A percentile compares a stretch with the other conserved stretches of the same genome.
phyloP scores from a whole-genome alignment of 2,888 invertebrate genomes.

The Orthosia gothica region DNA sequence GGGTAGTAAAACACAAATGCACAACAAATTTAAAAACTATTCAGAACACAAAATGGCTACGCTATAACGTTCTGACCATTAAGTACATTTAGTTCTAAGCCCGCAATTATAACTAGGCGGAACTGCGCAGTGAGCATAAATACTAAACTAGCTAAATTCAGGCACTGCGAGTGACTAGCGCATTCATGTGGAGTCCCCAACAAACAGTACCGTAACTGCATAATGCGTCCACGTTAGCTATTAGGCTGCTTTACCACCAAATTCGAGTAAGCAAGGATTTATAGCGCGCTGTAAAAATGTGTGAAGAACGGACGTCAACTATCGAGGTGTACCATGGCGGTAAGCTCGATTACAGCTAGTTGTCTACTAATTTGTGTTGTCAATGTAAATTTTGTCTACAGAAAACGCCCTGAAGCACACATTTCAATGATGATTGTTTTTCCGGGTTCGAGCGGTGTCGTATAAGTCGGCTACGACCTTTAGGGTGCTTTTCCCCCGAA shows the following conservation, averaged over 20 bases:
- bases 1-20: not conserved
- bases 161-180: slow-evolving; percentile 46
- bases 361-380: no score
- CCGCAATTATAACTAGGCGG: slow-evolving; percentile 47
- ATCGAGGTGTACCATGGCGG: no score
- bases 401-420: no score
- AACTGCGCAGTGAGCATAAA: slow-evolving; percentile 50
- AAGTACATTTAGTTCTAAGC: slow-evolving; percentile 46
- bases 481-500: not conserved
- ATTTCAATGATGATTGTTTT: no score
- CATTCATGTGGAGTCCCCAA: slow-evolving; percentile 44
- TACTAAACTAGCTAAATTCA: slow-evolving; percentile 54
- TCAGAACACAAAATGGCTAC: slow-evolving; percentile 24
- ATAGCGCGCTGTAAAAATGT: not conserved
- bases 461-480: not conserved
- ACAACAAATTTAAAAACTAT: slow-evolving; percentile 6
- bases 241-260: not conserved
- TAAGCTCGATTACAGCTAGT: no score
- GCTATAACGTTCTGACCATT: slow-evolving; percentile 23
- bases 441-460: no score
- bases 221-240: slow-evolving; percentile 26
- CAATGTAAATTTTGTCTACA: no score
- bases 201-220: slow-evolving; percentile 47
- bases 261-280: not conserved
- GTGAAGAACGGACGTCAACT: no score